Percentiles rank a stretch among this genome's conserved stretches.
Conservation (phyloP, 2,888 invertebrate genomes). For the Idaea biselata region DNA sequence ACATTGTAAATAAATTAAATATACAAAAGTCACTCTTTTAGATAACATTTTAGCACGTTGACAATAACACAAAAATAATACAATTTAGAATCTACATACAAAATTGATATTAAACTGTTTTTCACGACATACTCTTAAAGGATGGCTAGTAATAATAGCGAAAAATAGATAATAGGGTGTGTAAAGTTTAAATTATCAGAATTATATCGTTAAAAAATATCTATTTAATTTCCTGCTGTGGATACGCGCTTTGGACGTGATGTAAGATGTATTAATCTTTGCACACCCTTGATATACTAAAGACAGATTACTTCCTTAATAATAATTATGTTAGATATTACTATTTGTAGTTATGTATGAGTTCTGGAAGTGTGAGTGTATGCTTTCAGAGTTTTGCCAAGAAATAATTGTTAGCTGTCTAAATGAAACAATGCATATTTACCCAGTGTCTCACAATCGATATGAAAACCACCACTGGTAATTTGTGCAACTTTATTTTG, state of each 20-base stretch:
- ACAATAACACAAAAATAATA: conserved; percentile 24
- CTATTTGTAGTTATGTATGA: neutral
- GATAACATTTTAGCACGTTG: conserved; percentile 22
- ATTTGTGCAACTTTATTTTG: neutral
- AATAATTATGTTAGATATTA: neutral
- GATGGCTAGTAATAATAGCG: neutral
- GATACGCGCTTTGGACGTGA: neutral
- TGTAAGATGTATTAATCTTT: neutral
- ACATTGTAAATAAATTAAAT: conserved; percentile 12
- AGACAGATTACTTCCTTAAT: neutral
- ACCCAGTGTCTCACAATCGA: neutral
- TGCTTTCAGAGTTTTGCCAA: neutral
- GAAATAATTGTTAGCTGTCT: neutral
- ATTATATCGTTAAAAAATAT: neutral
- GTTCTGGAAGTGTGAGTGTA: neutral
- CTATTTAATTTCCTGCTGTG: neutral
- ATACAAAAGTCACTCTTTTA: neutral
- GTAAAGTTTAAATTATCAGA: neutral
- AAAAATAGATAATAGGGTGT: neutral
- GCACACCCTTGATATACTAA: neutral
- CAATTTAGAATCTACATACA: neutral
- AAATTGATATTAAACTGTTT: conserved; percentile 5
- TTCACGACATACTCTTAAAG: conserved; percentile 8
- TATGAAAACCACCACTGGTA: neutral
- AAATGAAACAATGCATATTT: neutral